Base-by-base conservation (phyloP, 2,888 invertebrate genomes). In the Patella pellucida region DNA sequence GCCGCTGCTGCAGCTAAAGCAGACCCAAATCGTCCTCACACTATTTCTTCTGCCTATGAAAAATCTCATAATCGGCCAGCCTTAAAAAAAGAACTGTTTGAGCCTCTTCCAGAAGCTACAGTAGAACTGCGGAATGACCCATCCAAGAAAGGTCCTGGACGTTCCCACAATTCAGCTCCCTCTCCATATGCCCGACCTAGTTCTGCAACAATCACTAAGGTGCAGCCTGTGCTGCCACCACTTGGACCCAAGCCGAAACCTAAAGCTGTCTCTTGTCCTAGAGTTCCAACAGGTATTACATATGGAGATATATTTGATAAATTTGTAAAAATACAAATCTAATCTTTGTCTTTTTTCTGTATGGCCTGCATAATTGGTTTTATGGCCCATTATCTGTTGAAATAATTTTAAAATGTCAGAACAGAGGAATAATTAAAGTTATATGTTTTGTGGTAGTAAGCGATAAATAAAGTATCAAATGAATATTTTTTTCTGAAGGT, bases 1-100 rank as follows among this genome's bases (percentile, higher is more conserved):
- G 81, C 74, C 52, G 71, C 73, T 2, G 75, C 67, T 7, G 75
- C 73, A 16, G 85, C 85, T 56, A 89, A 89, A 52, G 82, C 86
- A 15, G 91, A 91, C 27, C 81, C 78, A 23, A 96, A 96, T 82
- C 93, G 97, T 80, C 97, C 97, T 1, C 97, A 97, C 89, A 97
- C 97, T 69, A 97, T 97, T 87, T 97, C 97, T 7, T 95, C 96
- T 81, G 96, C 95, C 12, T 97, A 97, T 89, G 96, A 96, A 91
- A 95, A 95, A 86, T 82, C 84, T 51, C 94, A 94, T 92, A 94
- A 95, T 81, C 93, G 97, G 78, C 95, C 97, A 19, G 95, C 96
- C 1, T 92, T 97, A 52, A 95, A 95, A 80, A 95, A 95, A 52
- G 96, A 96, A 91, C 96, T 97, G 85, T 96, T 96, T 93, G 95